These are phyloP conservation scores for Aethina tumida DNA, from an alignment of 1,140 invertebrate species.

Conservation along the genomic window DNA sequence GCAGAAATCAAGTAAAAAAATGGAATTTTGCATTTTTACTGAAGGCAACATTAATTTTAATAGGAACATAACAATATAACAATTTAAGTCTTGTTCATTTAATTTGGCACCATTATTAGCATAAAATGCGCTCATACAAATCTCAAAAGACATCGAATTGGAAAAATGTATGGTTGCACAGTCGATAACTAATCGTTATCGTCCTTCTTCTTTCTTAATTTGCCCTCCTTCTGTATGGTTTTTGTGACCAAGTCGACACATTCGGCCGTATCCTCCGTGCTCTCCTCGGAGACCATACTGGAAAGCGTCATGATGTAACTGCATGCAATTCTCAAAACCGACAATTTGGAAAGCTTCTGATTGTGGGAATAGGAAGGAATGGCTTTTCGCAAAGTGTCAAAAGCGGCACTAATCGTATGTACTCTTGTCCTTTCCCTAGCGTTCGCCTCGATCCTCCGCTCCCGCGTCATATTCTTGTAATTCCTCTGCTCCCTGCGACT, in stretches of 20 bases:
- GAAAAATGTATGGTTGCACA: too few species aligned
- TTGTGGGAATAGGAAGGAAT: constrained; percentile 87
- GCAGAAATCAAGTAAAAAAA: too few species aligned
- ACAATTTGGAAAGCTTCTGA: constrained; percentile 86
- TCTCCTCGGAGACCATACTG: constrained; percentile 41
- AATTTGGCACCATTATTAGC: too few species aligned
- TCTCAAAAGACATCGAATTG: too few species aligned
- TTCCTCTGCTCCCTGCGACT: constrained; percentile 63
- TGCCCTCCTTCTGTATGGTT: constrained; percentile 87
- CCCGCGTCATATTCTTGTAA: constrained; percentile 91
- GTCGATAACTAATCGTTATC: constrained; percentile 42
- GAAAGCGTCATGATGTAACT: constrained; percentile 82
- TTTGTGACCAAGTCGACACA: constrained; percentile 78
- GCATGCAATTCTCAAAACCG: constrained; percentile 83
- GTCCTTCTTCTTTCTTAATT: constrained; percentile 76
- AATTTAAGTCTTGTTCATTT: too few species aligned
- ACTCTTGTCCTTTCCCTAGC: constrained; percentile 84
- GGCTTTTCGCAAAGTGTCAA: constrained; percentile 73
- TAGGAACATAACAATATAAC: too few species aligned
- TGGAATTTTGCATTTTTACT: too few species aligned
- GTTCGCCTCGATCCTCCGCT: constrained; percentile 86
- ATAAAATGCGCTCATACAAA: too few species aligned
- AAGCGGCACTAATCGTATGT: constrained; percentile 90
- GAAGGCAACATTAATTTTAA: too few species aligned
- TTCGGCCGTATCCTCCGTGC: constrained; percentile 48